Base-by-base conservation (phyloP, 2,113 vertebrate species). In the Eleginops maclovinus region DNA sequence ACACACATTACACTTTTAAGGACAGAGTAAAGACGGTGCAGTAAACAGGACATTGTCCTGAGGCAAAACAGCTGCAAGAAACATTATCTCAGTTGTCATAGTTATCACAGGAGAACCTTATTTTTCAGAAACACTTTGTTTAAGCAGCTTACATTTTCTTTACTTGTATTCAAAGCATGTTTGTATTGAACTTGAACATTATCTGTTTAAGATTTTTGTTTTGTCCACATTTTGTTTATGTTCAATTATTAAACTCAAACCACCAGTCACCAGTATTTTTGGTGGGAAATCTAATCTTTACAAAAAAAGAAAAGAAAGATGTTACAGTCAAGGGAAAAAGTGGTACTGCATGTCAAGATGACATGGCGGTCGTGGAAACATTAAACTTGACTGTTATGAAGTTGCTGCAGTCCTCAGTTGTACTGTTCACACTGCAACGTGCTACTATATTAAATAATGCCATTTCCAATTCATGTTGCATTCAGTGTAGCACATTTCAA, bases 51-150 rank as follows among this genome's bases (percentile, higher is more conserved):
- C 5, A 63, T 72, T 83, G 53, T 64, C 86, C 81, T 61, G 60
- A 75, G 84, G 88, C 86, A 51, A 67, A 83, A 86, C 86, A 90
- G 77, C 83, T 92, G 88, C 67, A 87, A 40, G 21, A 70, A 41
- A 81, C 40, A 58, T 47, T 59, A 49, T 66, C 49, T 60, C 56
- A 64, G 68, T 63, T 69, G 50, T 59, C 75, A 2, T 15, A 80
- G 24, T 63, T 73, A 64, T 67, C 53, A 28, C 14, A 64, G 60
- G 10, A 47, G 2, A 54, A 44, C 9, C 2, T 17, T 58, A n/a
- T 73, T 60, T n/a, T 55, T 19, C 15, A 60, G 15, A 76, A 71
- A 43, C 40, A 47, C 13, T 69, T 59, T 60, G 36, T 73, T 63
- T 43, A 61, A 53, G n/a, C 14, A 59, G 16, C 28, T 16, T 46